Base-by-base conservation (phyloP, 2,888 invertebrate genomes). In the Ormia ochracea region DNA sequence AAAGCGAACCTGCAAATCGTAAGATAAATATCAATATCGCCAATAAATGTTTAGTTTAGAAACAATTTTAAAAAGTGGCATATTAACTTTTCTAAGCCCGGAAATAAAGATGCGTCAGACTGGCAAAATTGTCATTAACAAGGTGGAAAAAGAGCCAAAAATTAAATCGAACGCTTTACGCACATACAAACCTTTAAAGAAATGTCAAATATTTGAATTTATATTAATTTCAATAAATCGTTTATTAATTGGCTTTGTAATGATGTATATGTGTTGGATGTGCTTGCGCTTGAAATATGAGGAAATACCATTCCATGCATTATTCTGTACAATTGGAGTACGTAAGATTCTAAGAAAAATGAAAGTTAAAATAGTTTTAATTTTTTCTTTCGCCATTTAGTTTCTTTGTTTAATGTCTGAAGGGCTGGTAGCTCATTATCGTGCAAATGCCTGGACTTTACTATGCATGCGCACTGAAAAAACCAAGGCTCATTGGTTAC, bases 331-430 rank as follows among this genome's bases (percentile, higher is more conserved):
- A 3, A 58, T 85, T 9, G 85, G 85, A 45, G 85, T 85, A 81
- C 72, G 83, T 82, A 48, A 17, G n/a, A n/a, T n/a, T n/a, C n/a
- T n/a, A n/a, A n/a, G n/a, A n/a, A n/a, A n/a, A n/a, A n/a, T 26
- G 23, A 1, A n/a, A 14, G 17, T 31, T 10, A 23, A 10, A 26
- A 17, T 1, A 45, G 52, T 12, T 14, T n/a, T 17, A 21, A 26
- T 38, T 12, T 38, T 17, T 48, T 50, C 14, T 58, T 14, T 43
- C 23, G 7, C 21, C 19, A 0, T 31, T 10, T 21, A 85, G 86
- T 86, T 85, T 74, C 82, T 84, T 33, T 82, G 82, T 28, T 77
- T 86, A 12, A 85, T 85, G 85, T 80, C 85, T 14, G 84, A 85
- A 69, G 85, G 84, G 41, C 61, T 86, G 4, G 76, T 86, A 76